These are phyloP conservation scores for Thereuonema tuberculata DNA, from an alignment of 1,140 invertebrate genomes.

Conservation along the genomic window DNA sequence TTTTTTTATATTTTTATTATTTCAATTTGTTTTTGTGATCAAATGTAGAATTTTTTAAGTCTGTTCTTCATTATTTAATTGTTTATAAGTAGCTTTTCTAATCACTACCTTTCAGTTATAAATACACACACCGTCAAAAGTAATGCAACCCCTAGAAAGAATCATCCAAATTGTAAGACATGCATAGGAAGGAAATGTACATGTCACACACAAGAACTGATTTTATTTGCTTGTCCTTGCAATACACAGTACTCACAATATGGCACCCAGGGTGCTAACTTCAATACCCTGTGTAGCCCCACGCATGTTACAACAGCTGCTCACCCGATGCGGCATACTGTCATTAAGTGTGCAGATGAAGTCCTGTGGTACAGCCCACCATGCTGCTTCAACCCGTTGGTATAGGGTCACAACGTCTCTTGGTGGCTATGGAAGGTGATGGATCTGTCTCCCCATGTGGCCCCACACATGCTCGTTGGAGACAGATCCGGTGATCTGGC, in stretches of 20 bases:
- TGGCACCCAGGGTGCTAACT: neutral
- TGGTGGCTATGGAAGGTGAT: neutral
- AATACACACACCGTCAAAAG: no score
- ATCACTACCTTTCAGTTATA: no score
- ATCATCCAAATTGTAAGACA: neutral
- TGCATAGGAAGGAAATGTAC: neutral
- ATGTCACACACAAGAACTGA: neutral
- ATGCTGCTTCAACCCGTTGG: neutral
- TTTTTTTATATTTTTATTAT: no score
- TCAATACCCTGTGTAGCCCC: neutral
- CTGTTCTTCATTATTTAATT: no score
- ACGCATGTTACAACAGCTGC: neutral
- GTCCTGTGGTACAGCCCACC: no score
- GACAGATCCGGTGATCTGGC: neutral
- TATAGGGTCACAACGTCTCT: neutral
- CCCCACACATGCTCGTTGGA: neutral
- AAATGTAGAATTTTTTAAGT: no score
- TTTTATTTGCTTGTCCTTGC: neutral
- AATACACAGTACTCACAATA: neutral
- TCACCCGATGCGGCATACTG: neutral
- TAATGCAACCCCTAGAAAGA: neutral
- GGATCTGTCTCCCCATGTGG: neutral
- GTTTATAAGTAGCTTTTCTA: no score
- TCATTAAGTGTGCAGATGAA: neutral
- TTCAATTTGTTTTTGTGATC: no score